Conservation (phyloP, 2,888 invertebrate genomes). For the Allygus modestus region DNA sequence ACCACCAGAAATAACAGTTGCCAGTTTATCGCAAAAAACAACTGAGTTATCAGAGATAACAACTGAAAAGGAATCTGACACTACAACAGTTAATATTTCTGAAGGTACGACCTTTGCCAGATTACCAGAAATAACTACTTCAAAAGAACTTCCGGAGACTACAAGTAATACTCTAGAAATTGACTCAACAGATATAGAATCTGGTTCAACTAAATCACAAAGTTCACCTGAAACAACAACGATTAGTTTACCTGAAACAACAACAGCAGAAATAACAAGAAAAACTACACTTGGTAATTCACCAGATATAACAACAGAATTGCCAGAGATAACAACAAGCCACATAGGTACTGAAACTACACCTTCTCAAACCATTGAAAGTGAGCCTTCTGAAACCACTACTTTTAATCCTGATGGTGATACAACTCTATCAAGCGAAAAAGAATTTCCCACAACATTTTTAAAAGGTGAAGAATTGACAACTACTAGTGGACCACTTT, state of each 20-base stretch:
- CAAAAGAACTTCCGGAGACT: constrained; percentile 58
- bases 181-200: background rate
- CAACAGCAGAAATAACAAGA: constrained; percentile 65
- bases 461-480: background rate
- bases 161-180: constrained; percentile 22
- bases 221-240: constrained; percentile 63
- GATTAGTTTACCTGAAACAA: constrained; percentile 63
- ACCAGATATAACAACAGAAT: constrained; percentile 51
- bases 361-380: background rate
- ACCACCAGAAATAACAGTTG: constrained; percentile 1
- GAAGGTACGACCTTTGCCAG: constrained; percentile 52
- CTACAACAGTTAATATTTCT: constrained; percentile 9
- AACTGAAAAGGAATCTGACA: constrained; percentile 3
- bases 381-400: constrained; percentile 60
- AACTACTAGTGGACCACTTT: background rate
- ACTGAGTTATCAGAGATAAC: background rate
- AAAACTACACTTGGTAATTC: constrained; percentile 45
- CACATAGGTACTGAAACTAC: background rate
- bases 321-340: constrained; percentile 58
- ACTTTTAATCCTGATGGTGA: constrained; percentile 67
- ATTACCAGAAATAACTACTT: constrained; percentile 37
- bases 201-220: constrained; percentile 35
- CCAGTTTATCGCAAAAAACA: background rate
- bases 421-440: constrained; percentile 61
- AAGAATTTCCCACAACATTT: background rate